phyloP scores from a whole-genome alignment of 2,113 vertebrate genomes.

The Perognathus longimembris region DNA sequence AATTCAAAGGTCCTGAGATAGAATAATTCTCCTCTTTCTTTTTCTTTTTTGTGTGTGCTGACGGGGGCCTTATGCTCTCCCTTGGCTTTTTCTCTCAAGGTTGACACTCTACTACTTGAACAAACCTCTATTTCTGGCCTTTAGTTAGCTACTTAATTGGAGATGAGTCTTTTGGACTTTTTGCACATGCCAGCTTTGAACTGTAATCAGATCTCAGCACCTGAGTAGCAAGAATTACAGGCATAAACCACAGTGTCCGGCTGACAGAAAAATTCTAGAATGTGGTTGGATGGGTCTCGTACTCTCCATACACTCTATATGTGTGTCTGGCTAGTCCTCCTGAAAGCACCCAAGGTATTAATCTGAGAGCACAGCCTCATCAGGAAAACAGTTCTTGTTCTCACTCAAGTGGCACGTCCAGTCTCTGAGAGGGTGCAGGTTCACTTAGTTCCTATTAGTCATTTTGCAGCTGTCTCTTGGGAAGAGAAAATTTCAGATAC shows the following conservation, averaged over 20 bases:
- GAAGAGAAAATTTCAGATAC: constrained; percentile 58
- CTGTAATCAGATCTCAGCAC: too few species aligned
- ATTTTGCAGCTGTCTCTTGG: constrained; percentile 72
- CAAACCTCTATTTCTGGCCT: too few species aligned
- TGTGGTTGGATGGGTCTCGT: not conserved
- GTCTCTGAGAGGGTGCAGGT: constrained; percentile 51
- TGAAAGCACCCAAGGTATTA: constrained; percentile 46
- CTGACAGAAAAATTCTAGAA: not conserved
- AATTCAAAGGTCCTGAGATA: constrained; percentile 37
- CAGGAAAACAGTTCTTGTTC: constrained; percentile 49
- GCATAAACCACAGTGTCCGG: too few species aligned
- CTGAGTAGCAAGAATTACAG: too few species aligned
- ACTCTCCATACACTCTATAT: not conserved
- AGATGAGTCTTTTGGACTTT: too few species aligned
- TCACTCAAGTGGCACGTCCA: constrained; percentile 65
- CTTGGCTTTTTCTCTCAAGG: too few species aligned
- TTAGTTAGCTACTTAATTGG: too few species aligned
- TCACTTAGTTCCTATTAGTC: constrained; percentile 68
- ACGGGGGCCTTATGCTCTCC: too few species aligned
- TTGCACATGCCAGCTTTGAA: too few species aligned
- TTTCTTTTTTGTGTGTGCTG: too few species aligned
- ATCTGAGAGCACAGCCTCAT: constrained; percentile 52
- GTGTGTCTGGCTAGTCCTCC: not conserved
- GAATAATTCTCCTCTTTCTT: not conserved
- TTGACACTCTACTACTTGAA: too few species aligned